Conservation (phyloP, 2,113 vertebrate species). For the Petroica traversi region DNA sequence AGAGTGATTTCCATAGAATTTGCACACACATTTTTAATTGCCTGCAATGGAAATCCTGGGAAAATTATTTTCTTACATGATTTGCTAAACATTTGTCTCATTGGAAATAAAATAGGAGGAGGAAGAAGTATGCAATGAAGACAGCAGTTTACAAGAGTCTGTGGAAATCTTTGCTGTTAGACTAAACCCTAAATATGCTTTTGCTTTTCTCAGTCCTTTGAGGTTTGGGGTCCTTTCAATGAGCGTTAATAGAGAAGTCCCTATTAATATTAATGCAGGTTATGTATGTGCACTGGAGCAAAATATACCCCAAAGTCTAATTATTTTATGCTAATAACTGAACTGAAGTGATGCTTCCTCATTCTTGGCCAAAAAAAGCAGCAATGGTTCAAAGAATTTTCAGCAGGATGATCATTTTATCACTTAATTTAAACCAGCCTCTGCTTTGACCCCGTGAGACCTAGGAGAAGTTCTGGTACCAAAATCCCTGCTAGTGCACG, state of each 20-base stretch:
- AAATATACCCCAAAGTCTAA: slow-evolving; percentile 23
- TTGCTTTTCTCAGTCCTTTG: neutral
- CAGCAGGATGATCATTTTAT: neutral
- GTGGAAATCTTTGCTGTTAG: neutral
- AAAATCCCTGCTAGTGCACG: neutral
- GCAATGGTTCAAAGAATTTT: neutral
- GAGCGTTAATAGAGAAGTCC: neutral
- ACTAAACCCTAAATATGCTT: neutral
- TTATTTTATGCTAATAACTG: slow-evolving; percentile 54
- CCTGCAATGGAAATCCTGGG: neutral
- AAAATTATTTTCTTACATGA: neutral
- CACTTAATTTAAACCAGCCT: neutral
- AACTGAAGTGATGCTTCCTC: neutral
- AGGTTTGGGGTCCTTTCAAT: neutral
- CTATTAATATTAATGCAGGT: slow-evolving; percentile 1
- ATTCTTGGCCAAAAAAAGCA: neutral
- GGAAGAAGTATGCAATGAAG: neutral
- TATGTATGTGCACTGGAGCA: neutral
- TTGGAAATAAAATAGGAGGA: neutral
- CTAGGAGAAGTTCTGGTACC: neutral
- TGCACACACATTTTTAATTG: neutral
- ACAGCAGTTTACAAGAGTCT: neutral
- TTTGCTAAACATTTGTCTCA: neutral
- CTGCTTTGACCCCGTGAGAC: neutral
- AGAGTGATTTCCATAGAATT: neutral